phyloP scores from a whole-genome alignment of 2,888 invertebrate genomes.

The Calephelis perditalis region DNA sequence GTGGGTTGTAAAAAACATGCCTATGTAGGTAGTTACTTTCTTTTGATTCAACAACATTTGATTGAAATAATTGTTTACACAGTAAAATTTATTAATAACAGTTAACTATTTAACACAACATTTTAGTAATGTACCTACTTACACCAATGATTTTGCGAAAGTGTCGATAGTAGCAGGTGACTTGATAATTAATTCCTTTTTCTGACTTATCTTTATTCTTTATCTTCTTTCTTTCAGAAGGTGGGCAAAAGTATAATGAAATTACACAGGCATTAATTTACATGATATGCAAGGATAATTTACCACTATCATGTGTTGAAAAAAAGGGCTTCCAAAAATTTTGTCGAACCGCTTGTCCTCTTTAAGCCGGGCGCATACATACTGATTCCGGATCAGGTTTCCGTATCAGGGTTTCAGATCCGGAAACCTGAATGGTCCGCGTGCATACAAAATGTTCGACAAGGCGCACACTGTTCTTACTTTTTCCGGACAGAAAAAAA shows the following conservation, averaged over 20 bases:
- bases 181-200: too few relatives aligned
- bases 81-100: too few relatives aligned
- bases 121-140: too few relatives aligned
- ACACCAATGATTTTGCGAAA: too few relatives aligned
- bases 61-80: too few relatives aligned
- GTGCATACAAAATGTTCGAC: not conserved
- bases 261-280: constrained; percentile 30
- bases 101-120: too few relatives aligned
- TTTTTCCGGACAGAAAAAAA: not conserved
- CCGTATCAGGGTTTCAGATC: not conserved
- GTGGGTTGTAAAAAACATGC: too few relatives aligned
- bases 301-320: not conserved
- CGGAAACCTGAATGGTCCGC: not conserved
- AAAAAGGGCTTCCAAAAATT: not conserved
- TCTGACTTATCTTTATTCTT: too few relatives aligned
- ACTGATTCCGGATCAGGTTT: not conserved
- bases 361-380: constrained; percentile 2
- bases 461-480: not conserved
- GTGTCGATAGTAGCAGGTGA: too few relatives aligned
- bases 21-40: too few relatives aligned
- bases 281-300: constrained; percentile 19
- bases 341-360: not conserved
- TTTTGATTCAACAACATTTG: too few relatives aligned
- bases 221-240: constrained; percentile 21
- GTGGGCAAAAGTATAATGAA: constrained; percentile 27